Evolutionary conservation across 2,888 invertebrate species (phyloP), one percentile per base, ranked within the genome.

Genomic region (Drosophila vallismaia): DNA sequence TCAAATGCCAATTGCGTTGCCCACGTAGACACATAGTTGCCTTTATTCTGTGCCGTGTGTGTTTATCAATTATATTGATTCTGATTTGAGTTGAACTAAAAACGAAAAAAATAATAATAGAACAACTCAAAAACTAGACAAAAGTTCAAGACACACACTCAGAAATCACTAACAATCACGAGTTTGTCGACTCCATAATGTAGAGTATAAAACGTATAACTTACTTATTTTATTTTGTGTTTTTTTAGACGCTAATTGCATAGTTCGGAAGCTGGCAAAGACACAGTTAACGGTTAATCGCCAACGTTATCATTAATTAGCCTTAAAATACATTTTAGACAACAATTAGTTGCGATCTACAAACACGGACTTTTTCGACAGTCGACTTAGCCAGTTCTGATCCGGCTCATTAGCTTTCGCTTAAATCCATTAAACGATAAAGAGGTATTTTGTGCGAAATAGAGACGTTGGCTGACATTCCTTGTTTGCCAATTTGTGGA

Each of bases 1-100:
- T 73, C 40, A 73, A 85, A 76, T 85, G 86, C 33, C 82, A 71
- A 87, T 82, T 82, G 59, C 88, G 59, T 49, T 68, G 54, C 55
- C 46, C 51, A 44, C 48, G 51, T 52, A 46, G 14, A 33, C n/a
- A 42, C 53, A 36, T 42, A 46, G 38, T 33, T 63, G 68, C 26
- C 56, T 48, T 55, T 51, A 45, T 57, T 69, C 40, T 36, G 31
- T 31, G 59, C 44, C 55, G 56, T 60, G 44, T 26, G 33, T 38
- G 45, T 10, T 29, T 67, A 19, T 58, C 54, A 54, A 53, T 52
- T 54, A 59, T 57, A 54, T 73, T 24, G 54, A 49, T 67, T 49
- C 42, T 67, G 31, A 62, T 48, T 62, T 46, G 24, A 60, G 46
- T 59, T 59, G 46, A 54, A 57, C 58, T 49, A 12, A 54, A 19